phyloP scores from a whole-genome alignment of 2,888 invertebrate species.

The Meloe dianella region DNA sequence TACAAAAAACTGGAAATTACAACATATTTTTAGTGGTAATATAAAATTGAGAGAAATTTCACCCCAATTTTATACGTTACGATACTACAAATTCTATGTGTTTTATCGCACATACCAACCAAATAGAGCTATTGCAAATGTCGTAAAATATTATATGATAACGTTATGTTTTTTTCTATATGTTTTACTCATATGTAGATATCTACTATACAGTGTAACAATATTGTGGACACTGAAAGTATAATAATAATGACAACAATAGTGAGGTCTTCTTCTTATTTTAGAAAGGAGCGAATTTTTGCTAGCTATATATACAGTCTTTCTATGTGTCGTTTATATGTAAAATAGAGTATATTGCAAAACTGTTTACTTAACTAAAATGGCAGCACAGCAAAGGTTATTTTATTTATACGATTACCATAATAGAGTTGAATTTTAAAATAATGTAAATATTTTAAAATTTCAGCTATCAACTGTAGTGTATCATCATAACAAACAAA shows the following conservation, averaged over 20 bases:
- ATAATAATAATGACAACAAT: background rate
- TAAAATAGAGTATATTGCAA: constrained; percentile 1
- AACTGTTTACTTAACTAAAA: constrained; percentile 7
- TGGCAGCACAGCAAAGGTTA: constrained; percentile 11
- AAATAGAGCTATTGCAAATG: constrained; percentile 6
- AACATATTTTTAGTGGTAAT: background rate
- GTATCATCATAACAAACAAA: background rate
- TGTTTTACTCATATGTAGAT: background rate
- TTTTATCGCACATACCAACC: constrained; percentile 10
- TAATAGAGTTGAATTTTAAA: background rate
- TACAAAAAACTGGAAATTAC: background rate
- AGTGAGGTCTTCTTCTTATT: background rate
- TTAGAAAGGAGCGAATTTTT: background rate
- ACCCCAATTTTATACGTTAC: background rate
- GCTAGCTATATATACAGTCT: background rate
- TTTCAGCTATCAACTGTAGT: background rate
- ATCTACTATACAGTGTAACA: background rate
- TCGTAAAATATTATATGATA: constrained; percentile 11
- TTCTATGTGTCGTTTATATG: constrained; percentile 4
- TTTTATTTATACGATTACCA: constrained; percentile 1
- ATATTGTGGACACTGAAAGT: constrained; percentile 3
- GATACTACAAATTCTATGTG: constrained; percentile 4
- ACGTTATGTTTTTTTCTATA: background rate
- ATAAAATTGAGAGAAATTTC: constrained; percentile 7
- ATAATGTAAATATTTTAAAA: background rate